phyloP scores from a whole-genome alignment of 2,888 invertebrate genomes.

The Ephialtes manifestator region DNA sequence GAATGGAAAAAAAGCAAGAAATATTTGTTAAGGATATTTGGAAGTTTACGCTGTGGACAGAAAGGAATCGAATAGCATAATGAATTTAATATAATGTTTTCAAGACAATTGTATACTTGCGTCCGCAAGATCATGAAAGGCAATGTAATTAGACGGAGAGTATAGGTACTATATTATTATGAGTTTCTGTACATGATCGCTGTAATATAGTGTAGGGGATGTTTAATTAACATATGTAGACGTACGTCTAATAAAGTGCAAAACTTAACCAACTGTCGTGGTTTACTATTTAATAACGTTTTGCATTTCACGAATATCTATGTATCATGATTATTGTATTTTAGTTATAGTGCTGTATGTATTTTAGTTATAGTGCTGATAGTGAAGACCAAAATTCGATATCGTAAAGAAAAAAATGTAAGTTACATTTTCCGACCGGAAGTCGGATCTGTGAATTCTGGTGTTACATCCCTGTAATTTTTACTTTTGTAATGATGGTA shows the following conservation, averaged over 20 bases:
- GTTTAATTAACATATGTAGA: constrained; percentile 49
- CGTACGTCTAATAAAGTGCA: constrained; percentile 61
- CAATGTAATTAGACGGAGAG: constrained; percentile 35
- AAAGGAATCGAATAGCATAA: background rate
- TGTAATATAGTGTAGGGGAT: constrained; percentile 67
- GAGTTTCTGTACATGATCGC: constrained; percentile 56
- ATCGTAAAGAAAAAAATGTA: too few relatives aligned
- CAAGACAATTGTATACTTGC: constrained; percentile 32
- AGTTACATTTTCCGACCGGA: too few relatives aligned
- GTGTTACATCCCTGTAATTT: too few relatives aligned
- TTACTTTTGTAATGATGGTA: too few relatives aligned
- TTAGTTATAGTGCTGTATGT: too few relatives aligned
- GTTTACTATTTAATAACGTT: too few relatives aligned
- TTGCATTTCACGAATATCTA: too few relatives aligned
- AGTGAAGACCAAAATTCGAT: too few relatives aligned
- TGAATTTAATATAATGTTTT: background rate
- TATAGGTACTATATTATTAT: constrained; percentile 37
- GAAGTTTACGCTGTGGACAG: too few relatives aligned
- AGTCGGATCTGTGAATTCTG: too few relatives aligned
- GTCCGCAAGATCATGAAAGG: constrained; percentile 36
- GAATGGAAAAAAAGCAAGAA: background rate
- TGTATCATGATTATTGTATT: too few relatives aligned
- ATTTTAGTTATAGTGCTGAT: too few relatives aligned
- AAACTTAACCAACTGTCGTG: constrained; percentile 30
- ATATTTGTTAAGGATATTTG: background rate